These are phyloP conservation scores for Nomada hirtipes DNA, from an alignment of 2,888 invertebrate genomes.

Conservation along the genomic window DNA sequence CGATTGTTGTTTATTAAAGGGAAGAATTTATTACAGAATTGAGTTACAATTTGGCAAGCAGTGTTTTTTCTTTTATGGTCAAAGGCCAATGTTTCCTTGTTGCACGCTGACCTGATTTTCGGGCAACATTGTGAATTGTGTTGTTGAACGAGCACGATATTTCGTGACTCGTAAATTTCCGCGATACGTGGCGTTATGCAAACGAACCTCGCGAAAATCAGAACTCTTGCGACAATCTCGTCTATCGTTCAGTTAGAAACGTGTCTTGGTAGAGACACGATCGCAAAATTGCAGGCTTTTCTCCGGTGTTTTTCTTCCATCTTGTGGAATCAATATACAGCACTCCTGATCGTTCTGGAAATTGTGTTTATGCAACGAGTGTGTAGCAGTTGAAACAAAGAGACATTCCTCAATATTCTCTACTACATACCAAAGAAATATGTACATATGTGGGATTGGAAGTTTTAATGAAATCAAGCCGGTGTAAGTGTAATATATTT, in stretches of 20 bases:
- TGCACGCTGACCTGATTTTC: neutral
- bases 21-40: too few relatives aligned
- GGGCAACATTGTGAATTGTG: neutral
- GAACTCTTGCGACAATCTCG: neutral
- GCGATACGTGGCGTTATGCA: constrained; percentile 17
- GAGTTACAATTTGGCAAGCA: too few relatives aligned
- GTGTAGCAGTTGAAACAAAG: neutral
- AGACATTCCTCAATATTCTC: too few relatives aligned
- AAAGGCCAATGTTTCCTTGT: too few relatives aligned
- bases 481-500: too few relatives aligned
- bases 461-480: too few relatives aligned
- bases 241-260: neutral
- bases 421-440: too few relatives aligned
- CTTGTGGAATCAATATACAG: neutral
- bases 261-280: neutral
- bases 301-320: neutral
- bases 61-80: too few relatives aligned
- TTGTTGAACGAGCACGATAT: neutral
- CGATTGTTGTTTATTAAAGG: too few relatives aligned
- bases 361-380: neutral
- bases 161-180: neutral
- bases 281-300: neutral
- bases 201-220: neutral
- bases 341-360: neutral
- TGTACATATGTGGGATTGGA: too few relatives aligned